Conservation (phyloP, 2,888 invertebrate genomes). For the Tetranychus truncatus region DNA sequence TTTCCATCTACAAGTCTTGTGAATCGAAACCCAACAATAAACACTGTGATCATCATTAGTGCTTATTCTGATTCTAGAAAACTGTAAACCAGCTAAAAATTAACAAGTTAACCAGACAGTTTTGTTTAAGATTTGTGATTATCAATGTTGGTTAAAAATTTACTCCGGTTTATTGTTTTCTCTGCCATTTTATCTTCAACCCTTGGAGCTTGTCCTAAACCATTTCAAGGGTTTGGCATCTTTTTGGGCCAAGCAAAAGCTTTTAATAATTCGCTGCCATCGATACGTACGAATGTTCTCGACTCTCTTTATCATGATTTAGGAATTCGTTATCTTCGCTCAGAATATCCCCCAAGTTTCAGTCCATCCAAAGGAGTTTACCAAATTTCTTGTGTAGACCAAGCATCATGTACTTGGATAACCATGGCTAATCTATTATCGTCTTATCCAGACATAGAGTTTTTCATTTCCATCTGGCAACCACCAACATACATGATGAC, state of each 20-base stretch:
- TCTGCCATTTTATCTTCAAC: background rate
- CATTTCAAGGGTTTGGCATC: background rate
- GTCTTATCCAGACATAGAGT: background rate
- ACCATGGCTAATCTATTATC: background rate
- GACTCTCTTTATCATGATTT: background rate
- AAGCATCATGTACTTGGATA: background rate
- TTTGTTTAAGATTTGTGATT: background rate
- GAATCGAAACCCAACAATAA: background rate
- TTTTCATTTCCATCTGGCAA: background rate
- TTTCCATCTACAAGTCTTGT: background rate
- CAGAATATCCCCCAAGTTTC: background rate
- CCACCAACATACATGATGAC: background rate
- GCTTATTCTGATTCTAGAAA: background rate
- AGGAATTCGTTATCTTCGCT: background rate
- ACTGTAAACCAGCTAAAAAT: no score
- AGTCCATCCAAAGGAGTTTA: background rate
- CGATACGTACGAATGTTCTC: background rate
- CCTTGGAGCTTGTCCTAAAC: background rate
- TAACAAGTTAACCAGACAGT: background rate
- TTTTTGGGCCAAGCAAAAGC: background rate
- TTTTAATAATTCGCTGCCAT: background rate
- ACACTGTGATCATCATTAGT: background rate
- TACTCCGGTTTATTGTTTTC: background rate
- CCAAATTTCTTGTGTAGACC: background rate
- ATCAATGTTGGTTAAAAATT: background rate